Evolutionary conservation across 2,888 invertebrate genomes (phyloP).

Genomic region (Pachymerium ferrugineum): DNA sequence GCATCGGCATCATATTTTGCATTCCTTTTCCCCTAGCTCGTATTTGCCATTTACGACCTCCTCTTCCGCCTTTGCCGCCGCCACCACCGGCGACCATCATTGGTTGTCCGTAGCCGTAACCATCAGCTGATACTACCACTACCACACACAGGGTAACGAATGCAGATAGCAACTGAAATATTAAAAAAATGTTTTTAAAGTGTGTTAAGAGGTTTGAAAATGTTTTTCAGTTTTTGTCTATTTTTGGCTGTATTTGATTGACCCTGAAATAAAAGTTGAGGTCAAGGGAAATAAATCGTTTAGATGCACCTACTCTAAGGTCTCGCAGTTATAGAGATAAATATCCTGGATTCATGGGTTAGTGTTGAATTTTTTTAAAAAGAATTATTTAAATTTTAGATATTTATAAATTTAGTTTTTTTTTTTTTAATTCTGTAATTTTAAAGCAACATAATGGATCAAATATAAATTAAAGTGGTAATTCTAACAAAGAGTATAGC

Average conservation of each 20-base stretch:
- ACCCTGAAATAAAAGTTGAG: neutral
- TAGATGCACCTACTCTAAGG: too few species aligned
- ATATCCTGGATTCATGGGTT: too few species aligned
- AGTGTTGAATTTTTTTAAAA: too few species aligned
- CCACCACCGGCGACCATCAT: neutral
- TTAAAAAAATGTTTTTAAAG: too few species aligned
- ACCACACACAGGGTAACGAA: neutral
- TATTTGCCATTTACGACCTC: neutral
- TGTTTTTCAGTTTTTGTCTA: neutral
- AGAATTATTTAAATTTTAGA: too few species aligned
- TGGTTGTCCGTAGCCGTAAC: neutral
- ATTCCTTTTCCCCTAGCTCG: constrained; percentile 10
- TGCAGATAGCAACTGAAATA: neutral
- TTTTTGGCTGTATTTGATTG: neutral
- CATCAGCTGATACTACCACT: neutral
- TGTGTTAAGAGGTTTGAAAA: constrained; percentile 6
- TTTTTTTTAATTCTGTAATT: too few species aligned
- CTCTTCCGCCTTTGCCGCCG: neutral
- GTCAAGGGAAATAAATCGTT: neutral
- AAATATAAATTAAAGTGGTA: too few species aligned
- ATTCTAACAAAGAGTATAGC: too few species aligned
- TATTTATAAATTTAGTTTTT: too few species aligned
- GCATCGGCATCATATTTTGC: neutral
- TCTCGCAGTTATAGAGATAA: too few species aligned
- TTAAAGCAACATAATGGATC: too few species aligned